Base-by-base conservation (phyloP, 2,113 vertebrate species). In the Salvelinus fontinalis region DNA sequence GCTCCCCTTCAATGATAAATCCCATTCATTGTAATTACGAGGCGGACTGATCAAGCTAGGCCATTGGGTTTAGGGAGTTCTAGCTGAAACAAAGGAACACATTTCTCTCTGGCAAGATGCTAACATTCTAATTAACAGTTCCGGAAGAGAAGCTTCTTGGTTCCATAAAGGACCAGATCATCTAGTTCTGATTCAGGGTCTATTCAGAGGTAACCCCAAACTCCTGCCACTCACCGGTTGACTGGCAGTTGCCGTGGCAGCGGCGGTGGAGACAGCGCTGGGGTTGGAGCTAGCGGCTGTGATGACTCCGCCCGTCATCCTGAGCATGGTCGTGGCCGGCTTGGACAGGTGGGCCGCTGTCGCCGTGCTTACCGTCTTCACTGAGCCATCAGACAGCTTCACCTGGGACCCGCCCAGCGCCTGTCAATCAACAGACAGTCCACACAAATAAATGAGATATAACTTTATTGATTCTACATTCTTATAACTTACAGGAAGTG, bases 281-380 rank as follows among this genome's bases (percentile, higher is more conserved):
- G 95, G 64, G 70, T 94, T 91, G 81, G 96, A 93, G 79, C 94
- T 93, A 49, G 96, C 89, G 0, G 97, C 87, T 3, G 97, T 97
- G 91, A 99, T 98, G 70, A 99, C 93, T 6, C 97, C 97, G 34
- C 97, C 97, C 0, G 97, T 94, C 31, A 99, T 96, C 80, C 97
- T 94, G 73, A 99, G 87, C 75, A 97, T 95, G 1, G 97, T 98
- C 74, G 96, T 96, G 75, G 96, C 96, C 1, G 97, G 95, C 83
- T 99, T 99, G 71, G 95, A 96, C 79, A 98, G 94, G 66, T 96
- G 96, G 0, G 95, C 92, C 0, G 95, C 92, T 24, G 92, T 88
- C 1, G 95, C 93, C 1, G 88, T 79, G 1, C 91, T 85, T 71
- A 96, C 93, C 0, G 96, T 94, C 88, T 97, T 98, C 48, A 97